Evolutionary conservation across 2,797 vertebrate species (phyloP).

Genomic region (Tapera naevia): DNA sequence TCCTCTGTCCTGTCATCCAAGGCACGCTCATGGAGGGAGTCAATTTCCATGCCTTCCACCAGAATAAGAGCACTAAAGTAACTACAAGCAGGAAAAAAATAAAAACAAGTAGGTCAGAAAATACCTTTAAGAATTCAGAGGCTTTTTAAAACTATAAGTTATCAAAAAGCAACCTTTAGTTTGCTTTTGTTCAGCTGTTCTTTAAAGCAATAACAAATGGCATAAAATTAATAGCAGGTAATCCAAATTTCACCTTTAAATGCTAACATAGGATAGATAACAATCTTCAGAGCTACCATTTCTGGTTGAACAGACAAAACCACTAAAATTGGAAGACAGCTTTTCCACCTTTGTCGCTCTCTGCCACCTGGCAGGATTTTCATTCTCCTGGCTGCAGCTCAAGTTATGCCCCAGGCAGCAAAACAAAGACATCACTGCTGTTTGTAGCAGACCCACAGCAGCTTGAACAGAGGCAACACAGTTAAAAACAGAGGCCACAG

Average conservation of each 20-base stretch:
- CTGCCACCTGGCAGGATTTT: background rate
- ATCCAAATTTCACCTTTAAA: background rate
- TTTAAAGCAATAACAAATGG: background rate
- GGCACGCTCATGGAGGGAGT: conserved; percentile 93
- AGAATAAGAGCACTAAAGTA: conserved; percentile 94
- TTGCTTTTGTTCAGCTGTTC: background rate
- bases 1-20: conserved; percentile 90
- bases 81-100: conserved; percentile 68
- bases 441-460: background rate
- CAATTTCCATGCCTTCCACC: conserved; percentile 96
- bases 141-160: rapidly evolving
- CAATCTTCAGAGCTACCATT: background rate
- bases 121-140: background rate
- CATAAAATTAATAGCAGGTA: background rate
- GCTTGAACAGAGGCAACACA: background rate
- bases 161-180: background rate
- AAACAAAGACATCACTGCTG: rapidly evolving
- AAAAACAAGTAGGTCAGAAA: background rate
- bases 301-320: background rate
- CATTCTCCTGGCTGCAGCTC: background rate
- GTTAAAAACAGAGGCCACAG: background rate
- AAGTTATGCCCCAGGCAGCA: background rate
- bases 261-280: background rate
- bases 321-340: background rate
- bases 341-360: background rate